Evolutionary conservation across 2,113 vertebrate genomes (phyloP).

Genomic region (Heterochromis multidens): DNA sequence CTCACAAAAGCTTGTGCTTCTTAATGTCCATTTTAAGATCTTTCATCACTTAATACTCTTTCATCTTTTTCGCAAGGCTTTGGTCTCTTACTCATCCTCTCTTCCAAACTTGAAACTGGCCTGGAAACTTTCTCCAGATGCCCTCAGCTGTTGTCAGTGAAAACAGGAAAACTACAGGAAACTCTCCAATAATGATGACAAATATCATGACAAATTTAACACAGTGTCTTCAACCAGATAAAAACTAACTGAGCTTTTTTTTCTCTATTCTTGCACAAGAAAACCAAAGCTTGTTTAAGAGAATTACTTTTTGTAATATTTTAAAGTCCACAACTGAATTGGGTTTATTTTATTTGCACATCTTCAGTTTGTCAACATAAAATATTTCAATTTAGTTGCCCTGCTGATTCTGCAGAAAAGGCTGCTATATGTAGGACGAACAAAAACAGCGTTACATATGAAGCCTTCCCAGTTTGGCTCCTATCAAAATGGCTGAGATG

Average conservation of each 20-base stretch:
- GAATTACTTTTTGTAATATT: constrained; percentile 20
- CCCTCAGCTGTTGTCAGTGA: constrained; percentile 12
- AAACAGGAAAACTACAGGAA: not conserved
- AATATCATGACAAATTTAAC: not conserved
- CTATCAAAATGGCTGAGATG: constrained; percentile 77
- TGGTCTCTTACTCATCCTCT: constrained; percentile 40
- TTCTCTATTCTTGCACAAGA: not conserved
- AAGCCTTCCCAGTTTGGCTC: constrained; percentile 68
- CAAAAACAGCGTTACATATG: constrained; percentile 51
- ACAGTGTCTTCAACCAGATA: not conserved
- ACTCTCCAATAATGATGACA: not conserved
- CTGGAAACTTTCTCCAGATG: constrained; percentile 62
- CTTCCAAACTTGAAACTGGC: constrained; percentile 18
- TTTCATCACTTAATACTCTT: constrained; percentile 44
- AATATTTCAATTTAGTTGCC: constrained; percentile 15
- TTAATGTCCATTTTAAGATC: constrained; percentile 22
- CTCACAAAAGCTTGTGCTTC: constrained; percentile 36
- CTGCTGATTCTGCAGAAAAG: constrained; percentile 67
- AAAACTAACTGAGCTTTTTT: not conserved
- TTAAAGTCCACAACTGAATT: constrained; percentile 9
- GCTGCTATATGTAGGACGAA: constrained; percentile 44
- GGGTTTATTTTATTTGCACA: constrained; percentile 44
- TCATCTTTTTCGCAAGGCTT: constrained; percentile 37
- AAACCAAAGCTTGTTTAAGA: constrained; percentile 1
- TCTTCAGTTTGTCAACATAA: constrained; percentile 61